Conservation (phyloP, 2,797 vertebrate genomes). For the Sebastes itinus region DNA sequence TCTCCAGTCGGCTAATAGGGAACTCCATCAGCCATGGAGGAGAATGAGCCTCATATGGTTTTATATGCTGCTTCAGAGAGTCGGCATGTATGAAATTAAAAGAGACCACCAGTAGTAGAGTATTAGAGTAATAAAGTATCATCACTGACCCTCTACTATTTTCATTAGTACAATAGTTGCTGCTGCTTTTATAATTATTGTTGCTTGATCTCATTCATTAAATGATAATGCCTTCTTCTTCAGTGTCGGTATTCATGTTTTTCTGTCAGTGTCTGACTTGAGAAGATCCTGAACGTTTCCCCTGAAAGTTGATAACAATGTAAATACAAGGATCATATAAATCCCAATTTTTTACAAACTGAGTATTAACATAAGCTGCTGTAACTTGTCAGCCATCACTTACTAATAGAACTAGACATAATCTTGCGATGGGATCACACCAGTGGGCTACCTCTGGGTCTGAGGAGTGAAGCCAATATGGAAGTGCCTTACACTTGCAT, state of each 20-base stretch:
- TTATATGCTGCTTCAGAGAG: slow-evolving; percentile 32
- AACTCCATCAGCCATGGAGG: slow-evolving; percentile 62
- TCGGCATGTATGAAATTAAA: slow-evolving; percentile 8
- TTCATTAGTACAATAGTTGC: background rate
- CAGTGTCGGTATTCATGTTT: background rate
- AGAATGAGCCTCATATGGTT: slow-evolving; percentile 50
- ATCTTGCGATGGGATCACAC: too few relatives aligned
- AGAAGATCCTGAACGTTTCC: background rate
- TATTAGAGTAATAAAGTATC: background rate
- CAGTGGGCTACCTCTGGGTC: too few relatives aligned
- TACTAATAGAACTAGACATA: too few relatives aligned
- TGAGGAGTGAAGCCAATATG: rapidly evolving
- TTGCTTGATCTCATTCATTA: background rate
- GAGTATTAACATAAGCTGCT: background rate
- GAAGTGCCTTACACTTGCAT: too few relatives aligned
- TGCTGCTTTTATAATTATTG: background rate
- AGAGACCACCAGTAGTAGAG: background rate
- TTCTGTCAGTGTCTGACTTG: background rate
- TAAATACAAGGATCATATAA: background rate
- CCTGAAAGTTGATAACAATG: background rate
- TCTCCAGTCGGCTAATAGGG: slow-evolving; percentile 59
- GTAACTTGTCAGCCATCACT: background rate
- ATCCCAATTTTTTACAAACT: background rate
- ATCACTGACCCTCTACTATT: background rate
- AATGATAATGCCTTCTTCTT: background rate